Base-by-base conservation (phyloP, 1,140 invertebrate genomes). In the Pseudomyrmex concolor region DNA sequence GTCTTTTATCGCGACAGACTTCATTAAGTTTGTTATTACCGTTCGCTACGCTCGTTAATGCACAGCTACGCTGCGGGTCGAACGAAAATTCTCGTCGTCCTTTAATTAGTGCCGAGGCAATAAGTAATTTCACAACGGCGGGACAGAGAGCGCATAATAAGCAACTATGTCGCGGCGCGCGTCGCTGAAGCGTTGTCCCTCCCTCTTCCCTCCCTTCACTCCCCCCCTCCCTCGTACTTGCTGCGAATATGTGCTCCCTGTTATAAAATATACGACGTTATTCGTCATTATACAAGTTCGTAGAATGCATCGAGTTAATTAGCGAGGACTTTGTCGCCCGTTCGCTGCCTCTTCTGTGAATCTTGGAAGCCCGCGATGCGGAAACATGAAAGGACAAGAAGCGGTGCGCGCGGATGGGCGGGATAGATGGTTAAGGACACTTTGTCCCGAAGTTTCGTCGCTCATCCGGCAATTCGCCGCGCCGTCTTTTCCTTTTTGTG, bases 271-370 rank as follows among this genome's bases (percentile, higher is more conserved):
- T 50, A 70, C 64, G 50, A 55, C 59, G 64, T 80, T 80, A 82
- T 59, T 74, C 84, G 64, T 80, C 76, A 60, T 77, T 81, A 34
- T 34, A 83, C 67, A 73, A 73, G 68, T 85, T 87, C 59, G 43
- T 22, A 80, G 80, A 87, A 85, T 78, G 64, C 68, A 62, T 84
- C 25, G 68, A 84, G 72, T 87, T 85, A 87, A 87, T 87, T 87
- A 87, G 60, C 57, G 60, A 84, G 73, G 67, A 71, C 59, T 70
- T 86, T 78, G 73, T 70, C 68, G 72, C n/a, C 54, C 55, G 25
- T 59, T 84, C 55, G 64, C 51, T 73, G 45, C 59, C 81, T 70
- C 71, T 84, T 74, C 64, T 68, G 50, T 59, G 71, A 68, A 83
- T 85, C 84, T 83, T 83, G 51, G 81, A 34, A 77, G 48, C 34